Evolutionary conservation across 2,113 vertebrate species (phyloP).

Genomic region (Leucopsar rothschildi): DNA sequence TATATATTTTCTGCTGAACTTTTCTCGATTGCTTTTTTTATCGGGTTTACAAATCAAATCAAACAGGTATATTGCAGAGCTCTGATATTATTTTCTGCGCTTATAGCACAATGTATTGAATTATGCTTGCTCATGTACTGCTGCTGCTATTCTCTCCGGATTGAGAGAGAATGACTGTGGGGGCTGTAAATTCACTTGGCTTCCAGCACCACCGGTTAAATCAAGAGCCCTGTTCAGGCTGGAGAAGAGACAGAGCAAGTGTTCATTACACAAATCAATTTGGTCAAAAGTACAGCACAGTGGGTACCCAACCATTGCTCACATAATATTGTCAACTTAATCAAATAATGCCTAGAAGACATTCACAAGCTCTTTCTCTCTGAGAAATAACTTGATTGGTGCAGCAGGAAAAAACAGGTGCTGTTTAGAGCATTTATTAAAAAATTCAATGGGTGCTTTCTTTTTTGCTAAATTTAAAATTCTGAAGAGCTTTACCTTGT

Average conservation of each 20-base stretch:
- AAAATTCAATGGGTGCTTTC: neutral
- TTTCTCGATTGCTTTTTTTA: constrained; percentile 83
- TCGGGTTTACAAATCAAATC: constrained; percentile 86
- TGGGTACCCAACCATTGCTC: constrained; percentile 77
- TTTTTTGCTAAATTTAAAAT: constrained; percentile 28
- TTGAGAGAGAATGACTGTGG: constrained; percentile 72
- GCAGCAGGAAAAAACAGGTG: constrained; percentile 41
- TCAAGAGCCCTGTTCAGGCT: constrained; percentile 77
- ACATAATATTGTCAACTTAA: constrained; percentile 82
- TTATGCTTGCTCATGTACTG: constrained; percentile 70
- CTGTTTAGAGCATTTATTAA: neutral
- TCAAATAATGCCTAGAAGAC: constrained; percentile 80
- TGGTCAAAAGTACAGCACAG: constrained; percentile 78
- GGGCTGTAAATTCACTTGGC: constrained; percentile 76
- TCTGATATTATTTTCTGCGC: constrained; percentile 77
- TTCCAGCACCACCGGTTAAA: constrained; percentile 73
- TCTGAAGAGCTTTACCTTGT: neutral
- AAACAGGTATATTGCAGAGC: constrained; percentile 83
- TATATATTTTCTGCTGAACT: constrained; percentile 72
- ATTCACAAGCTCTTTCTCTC: constrained; percentile 66
- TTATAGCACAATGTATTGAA: constrained; percentile 80
- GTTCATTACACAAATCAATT: constrained; percentile 85
- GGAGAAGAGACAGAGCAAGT: constrained; percentile 75
- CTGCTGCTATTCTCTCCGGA: constrained; percentile 70
- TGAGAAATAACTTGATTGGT: constrained; percentile 73